These are phyloP conservation scores for Corydoras maculifer DNA, from an alignment of 2,113 vertebrate genomes.

Conservation along the genomic window DNA sequence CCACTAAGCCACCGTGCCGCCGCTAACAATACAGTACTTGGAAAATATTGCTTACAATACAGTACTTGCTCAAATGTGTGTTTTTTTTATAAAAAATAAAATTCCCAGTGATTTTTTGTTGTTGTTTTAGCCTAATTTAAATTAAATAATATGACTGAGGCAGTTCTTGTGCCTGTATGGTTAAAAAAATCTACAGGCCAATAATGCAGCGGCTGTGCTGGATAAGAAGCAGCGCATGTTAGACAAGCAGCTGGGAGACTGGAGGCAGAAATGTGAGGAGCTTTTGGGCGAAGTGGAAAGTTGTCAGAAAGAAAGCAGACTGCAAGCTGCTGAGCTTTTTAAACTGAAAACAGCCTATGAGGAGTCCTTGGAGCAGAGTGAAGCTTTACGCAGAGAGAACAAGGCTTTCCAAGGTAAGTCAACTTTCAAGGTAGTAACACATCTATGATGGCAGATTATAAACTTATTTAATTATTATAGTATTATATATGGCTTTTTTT, in stretches of 20 bases:
- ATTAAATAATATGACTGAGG: neutral
- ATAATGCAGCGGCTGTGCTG: constrained; percentile 50
- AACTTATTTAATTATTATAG: no score
- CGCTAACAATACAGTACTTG: no score
- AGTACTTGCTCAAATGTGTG: no score
- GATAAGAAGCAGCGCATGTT: constrained; percentile 72
- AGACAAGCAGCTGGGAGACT: constrained; percentile 71
- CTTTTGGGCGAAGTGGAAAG: constrained; percentile 64
- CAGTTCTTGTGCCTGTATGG: neutral
- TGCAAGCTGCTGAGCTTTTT: constrained; percentile 64
- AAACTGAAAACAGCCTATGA: constrained; percentile 69
- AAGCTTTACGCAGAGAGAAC: constrained; percentile 64
- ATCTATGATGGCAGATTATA: no score
- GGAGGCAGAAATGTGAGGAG: constrained; percentile 70
- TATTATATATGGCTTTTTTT: no score
- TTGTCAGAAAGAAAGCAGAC: constrained; percentile 70
- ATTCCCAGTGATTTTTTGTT: no score
- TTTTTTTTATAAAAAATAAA: no score
- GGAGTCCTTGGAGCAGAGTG: constrained; percentile 66
- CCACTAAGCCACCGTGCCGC: no score
- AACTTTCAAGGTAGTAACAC: no score
- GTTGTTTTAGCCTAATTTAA: no score
- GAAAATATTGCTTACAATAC: no score
- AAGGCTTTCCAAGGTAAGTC: constrained; percentile 66
- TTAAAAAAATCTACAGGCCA: constrained; percentile 18